A percentile compares a stretch with the other conserved stretches of the same genome.
Conservation (phyloP, 1,140 invertebrate genomes). For the Pseudoatta argentina region DNA sequence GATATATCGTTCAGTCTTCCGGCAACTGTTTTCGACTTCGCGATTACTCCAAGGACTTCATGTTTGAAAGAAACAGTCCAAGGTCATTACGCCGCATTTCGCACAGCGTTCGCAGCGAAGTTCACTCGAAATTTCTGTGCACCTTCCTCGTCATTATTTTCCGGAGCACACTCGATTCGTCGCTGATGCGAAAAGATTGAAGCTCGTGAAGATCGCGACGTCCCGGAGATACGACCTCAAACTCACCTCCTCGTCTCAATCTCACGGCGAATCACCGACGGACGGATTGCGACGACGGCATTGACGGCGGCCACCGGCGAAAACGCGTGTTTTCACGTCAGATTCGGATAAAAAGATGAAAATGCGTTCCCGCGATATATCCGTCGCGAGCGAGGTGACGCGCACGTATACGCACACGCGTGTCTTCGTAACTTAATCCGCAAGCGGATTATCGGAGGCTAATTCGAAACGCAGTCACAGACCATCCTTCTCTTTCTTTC, state of each 20-base stretch:
- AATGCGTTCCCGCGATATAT: neutral
- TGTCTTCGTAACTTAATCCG: conserved; percentile 73
- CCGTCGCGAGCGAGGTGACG: neutral
- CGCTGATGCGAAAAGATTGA: neutral
- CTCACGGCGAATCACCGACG: conserved; percentile 37
- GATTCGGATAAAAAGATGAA: neutral
- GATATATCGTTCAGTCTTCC: neutral
- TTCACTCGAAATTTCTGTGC: neutral
- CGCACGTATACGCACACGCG: conserved; percentile 56
- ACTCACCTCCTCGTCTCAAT: conserved; percentile 46
- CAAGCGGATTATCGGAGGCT: conserved; percentile 72
- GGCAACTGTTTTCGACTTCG: neutral
- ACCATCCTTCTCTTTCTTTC: no score
- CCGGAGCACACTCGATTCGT: neutral
- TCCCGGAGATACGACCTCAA: neutral
- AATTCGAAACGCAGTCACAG: conserved; percentile 63
- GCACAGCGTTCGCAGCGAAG: neutral
- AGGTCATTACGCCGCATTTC: conserved; percentile 38
- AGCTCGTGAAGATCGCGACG: neutral
- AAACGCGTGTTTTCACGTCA: conserved; percentile 40
- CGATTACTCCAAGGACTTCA: neutral
- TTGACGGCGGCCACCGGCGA: neutral
- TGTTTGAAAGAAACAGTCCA: conserved; percentile 17
- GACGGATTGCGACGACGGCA: neutral
- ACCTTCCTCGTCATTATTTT: neutral